phyloP scores from a whole-genome alignment of 2,113 vertebrate species.

The Stercorarius parasiticus region DNA sequence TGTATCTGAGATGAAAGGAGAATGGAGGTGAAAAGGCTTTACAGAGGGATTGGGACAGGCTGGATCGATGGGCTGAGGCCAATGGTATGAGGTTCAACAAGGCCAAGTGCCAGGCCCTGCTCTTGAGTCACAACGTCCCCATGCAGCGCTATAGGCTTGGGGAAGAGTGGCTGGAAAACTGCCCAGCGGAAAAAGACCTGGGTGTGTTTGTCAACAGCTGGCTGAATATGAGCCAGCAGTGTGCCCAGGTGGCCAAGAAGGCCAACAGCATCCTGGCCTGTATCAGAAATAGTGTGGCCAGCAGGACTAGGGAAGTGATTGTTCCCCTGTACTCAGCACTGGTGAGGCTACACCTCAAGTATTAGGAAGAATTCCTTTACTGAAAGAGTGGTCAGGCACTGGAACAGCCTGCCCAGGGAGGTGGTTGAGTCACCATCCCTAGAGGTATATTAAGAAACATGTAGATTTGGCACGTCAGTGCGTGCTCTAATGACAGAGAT shows the following conservation, averaged over 20 bases:
- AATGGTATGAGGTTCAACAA: neutral
- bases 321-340: neutral
- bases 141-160: neutral
- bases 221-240: neutral
- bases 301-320: neutral
- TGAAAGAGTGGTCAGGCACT: no score
- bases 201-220: neutral
- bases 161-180: neutral
- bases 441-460: no score
- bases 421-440: no score
- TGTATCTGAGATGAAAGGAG: neutral
- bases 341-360: neutral
- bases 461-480: no score
- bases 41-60: neutral
- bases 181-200: neutral
- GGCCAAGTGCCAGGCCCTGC: neutral
- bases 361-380: no score
- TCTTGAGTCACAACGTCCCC: neutral
- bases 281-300: neutral
- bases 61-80: neutral
- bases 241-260: neutral
- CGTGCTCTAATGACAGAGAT: no score
- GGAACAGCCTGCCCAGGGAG: no score
- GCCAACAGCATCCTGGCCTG: neutral
- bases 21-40: neutral